Base-by-base conservation (phyloP, 30 jellyfish, hydroid and myxozoan genomes). In the Chrysaora quinquecirrha region DNA sequence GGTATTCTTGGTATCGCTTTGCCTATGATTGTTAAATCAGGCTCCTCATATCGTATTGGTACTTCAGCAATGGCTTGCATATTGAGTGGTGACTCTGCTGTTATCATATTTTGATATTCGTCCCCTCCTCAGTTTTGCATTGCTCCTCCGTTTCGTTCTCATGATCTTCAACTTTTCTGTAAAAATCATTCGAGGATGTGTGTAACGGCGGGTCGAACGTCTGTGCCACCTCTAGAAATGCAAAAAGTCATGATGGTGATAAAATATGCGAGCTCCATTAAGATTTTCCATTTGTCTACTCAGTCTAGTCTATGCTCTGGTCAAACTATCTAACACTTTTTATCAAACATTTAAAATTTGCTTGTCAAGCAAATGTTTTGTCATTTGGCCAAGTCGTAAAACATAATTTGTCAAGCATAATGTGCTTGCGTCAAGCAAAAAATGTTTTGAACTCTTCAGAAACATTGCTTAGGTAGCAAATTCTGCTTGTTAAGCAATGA, bases 1-100 rank as follows among this genome's bases (percentile, higher is more conserved):
- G 49, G 48, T 2, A 34, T 32, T 0, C 38, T 30, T 12, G 82
- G 25, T 18, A 70, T 43, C 19, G 65, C 47, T 70, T 43, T 70
- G 4, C 82, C 82, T 4, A 70, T 30, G 0, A 70, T 27, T 1
- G 65, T 30, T 67, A 70, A 30, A 35, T 70, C 70, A 32, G 70
- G 82, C 43, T 11, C 82, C 20, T 22, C 20, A 21, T 43, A 22
- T 70, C 82, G 7, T 9, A 12, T 24, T 70, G 82, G 82, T 18
- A 70, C 66, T 2, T 12, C 47, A 16, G 82, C 64, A 2, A 38
- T 33, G 18, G 28, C 29, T 43, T 43, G 82, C 54, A 33, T 0
- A 7, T 70, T 67, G n/a, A 16, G 19, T 43, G 69, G 1, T 12
- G 67, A 70, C 16, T 16, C 50, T 21, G 28, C 43, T 16, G 70